phyloP scores from a whole-genome alignment of 2,888 invertebrate genomes.

The Patella pellucida region DNA sequence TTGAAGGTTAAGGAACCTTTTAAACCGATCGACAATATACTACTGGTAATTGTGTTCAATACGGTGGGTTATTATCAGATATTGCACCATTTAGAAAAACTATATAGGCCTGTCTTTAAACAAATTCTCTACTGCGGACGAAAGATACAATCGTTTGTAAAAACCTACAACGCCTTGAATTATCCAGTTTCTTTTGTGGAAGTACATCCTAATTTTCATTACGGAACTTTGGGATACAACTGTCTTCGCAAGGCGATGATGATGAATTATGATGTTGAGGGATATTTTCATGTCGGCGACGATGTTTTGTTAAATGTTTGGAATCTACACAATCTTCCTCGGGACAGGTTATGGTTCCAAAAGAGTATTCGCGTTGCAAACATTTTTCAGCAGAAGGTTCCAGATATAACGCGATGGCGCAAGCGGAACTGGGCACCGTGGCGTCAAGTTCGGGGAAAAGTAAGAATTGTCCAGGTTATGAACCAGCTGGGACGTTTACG shows the following conservation, averaged over 20 bases:
- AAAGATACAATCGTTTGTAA: not conserved
- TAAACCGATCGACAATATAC: slow-evolving; percentile 11
- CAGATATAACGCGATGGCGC: not conserved
- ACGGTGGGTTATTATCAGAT: not conserved
- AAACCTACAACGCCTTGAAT: not conserved
- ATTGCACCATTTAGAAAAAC: slow-evolving; percentile 19
- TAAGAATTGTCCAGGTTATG: not conserved
- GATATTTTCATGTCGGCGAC: slow-evolving; percentile 14
- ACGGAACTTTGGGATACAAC: slow-evolving; percentile 19
- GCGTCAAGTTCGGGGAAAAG: not conserved
- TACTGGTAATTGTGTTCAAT: slow-evolving; percentile 23
- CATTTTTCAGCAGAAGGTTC: not conserved
- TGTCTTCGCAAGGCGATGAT: slow-evolving; percentile 11
- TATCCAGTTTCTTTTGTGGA: slow-evolving; percentile 21
- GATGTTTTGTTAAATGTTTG: slow-evolving; percentile 16
- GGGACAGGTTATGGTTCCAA: slow-evolving; percentile 16
- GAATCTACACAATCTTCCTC: slow-evolving; percentile 11
- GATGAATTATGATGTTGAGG: slow-evolving; percentile 13
- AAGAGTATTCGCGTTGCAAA: slow-evolving; percentile 9
- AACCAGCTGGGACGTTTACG: not conserved
- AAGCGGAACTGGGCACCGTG: not conserved
- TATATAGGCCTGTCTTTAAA: slow-evolving; percentile 21
- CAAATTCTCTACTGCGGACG: slow-evolving; percentile 21
- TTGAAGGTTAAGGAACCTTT: no score
- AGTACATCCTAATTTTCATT: not conserved